phyloP scores from a whole-genome alignment of 2,113 vertebrate species.

The Sebastes fasciatus region DNA sequence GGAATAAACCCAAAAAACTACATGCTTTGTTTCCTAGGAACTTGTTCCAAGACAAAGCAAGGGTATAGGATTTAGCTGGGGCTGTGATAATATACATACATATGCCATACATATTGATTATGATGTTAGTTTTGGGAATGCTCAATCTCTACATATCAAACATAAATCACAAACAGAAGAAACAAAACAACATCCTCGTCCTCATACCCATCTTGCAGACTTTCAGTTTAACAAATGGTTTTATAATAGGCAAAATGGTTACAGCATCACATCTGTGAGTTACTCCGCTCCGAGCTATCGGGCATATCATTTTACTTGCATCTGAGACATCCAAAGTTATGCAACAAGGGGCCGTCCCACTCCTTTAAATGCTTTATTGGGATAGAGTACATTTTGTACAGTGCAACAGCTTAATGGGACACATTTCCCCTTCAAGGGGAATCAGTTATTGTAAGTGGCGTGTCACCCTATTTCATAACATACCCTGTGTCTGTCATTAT shows the following conservation, averaged over 20 bases:
- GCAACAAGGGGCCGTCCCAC: not conserved
- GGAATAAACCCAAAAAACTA: not conserved
- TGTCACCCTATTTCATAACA: not conserved
- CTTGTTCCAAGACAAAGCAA: not conserved
- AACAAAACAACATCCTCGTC: not conserved
- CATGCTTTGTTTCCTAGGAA: not conserved
- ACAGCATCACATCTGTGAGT: not conserved
- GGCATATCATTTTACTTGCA: not conserved
- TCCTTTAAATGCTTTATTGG: not conserved
- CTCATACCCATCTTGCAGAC: not conserved
- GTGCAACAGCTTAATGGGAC: not conserved
- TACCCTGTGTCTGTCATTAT: not conserved
- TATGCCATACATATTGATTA: not conserved
- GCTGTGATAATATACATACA: not conserved
- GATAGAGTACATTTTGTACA: not conserved
- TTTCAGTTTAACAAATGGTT: not conserved
- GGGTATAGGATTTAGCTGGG: not conserved
- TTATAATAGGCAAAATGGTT: not conserved
- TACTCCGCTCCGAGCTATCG: not conserved
- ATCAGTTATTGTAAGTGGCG: not conserved
- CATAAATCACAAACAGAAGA: not conserved
- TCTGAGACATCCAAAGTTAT: not conserved
- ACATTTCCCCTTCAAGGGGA: not conserved
- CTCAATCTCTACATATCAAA: not conserved
- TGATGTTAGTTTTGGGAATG: not conserved